Evolutionary conservation across 30 jellyfish, hydroid and myxozoan species (phyloP).

Genomic region (Hydra vulgaris): DNA sequence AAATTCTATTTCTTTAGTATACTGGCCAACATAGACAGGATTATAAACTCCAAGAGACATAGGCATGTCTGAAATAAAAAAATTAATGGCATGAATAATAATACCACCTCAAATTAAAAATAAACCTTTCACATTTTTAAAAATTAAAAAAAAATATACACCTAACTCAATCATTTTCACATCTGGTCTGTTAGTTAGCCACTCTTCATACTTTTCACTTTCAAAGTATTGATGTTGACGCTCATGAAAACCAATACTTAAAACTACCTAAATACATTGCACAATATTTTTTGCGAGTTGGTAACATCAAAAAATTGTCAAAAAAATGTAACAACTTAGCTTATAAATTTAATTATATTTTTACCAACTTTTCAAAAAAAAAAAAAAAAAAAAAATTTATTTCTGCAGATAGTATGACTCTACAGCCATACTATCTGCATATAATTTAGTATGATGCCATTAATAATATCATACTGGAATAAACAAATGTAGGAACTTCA

Average conservation of each 20-base stretch:
- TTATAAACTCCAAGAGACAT: slow-evolving; percentile 78
- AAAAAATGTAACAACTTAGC: too few species aligned
- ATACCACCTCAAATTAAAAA: neutral
- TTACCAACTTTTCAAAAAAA: neutral
- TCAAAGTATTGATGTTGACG: slow-evolving; percentile 80
- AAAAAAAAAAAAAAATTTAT: too few species aligned
- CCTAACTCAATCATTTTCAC: slow-evolving; percentile 68
- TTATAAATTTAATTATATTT: too few species aligned
- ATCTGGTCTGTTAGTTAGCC: slow-evolving; percentile 58
- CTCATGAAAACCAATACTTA: slow-evolving; percentile 86
- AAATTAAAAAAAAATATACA: slow-evolving; percentile 8
- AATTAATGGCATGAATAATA: too few species aligned
- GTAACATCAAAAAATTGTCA: too few species aligned
- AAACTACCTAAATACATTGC: slow-evolving; percentile 29
- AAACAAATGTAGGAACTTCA: too few species aligned
- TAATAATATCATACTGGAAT: too few species aligned
- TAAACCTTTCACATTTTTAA: neutral
- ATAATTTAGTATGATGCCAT: too few species aligned
- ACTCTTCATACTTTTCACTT: slow-evolving; percentile 75
- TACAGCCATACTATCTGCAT: too few species aligned
- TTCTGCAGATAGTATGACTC: too few species aligned
- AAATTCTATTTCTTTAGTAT: slow-evolving; percentile 55
- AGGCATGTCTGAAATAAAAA: slow-evolving; percentile 55
- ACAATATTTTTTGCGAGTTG: too few species aligned
- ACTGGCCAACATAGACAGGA: slow-evolving; percentile 36